Evolutionary conservation across 2,797 vertebrate genomes (phyloP), one percentile per base, ranked within the genome.

Genomic region (Gymnoscopelus braueri): DNA sequence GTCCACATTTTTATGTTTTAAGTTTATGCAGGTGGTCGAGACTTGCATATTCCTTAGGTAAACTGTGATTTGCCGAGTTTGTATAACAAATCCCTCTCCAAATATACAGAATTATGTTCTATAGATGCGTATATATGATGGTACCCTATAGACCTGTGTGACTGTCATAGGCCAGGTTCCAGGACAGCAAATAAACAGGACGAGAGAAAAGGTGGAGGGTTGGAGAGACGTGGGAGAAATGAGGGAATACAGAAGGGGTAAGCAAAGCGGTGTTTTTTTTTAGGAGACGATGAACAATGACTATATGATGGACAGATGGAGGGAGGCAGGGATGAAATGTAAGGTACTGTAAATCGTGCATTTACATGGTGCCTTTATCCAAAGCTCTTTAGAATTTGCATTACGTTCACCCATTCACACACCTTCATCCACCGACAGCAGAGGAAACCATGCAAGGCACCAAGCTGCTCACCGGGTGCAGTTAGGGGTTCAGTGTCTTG

Each of bases 151-250:
- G 6, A 44, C 7, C 32, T 35, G 39, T 44, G 39, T 44, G 57
- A 39, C 53, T 11, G 51, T 24, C 39, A 29, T 60, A 74, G 70
- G 51, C 72, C 74, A 63, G 62, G 59, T 77, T 80, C 48, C 39
- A 72, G 50, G 74, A 74, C 23, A 63, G 54, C 73, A 88, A 84
- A 87, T 81, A 87, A 87, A 87, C 81, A 78, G 11, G 54, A 2
- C 60, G 54, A 57, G 11, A 57, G 55, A 24, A 26, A 24, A 24
- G 26, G 63, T 39, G 32, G 66, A 23, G 70, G 29, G 69, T 5
- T 12, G 29, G 4, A 15, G 54, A 48, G 35, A 12, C 6, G 3
- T 59, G 67, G 50, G 67, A 86, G 71, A 81, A 75, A 69, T 78
- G 29, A 66, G 50, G 63, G 35, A 39, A 55, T 61, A 32, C 51